Evolutionary conservation across 2,797 vertebrate genomes (phyloP).

Genomic region (Malacoraja senta): DNA sequence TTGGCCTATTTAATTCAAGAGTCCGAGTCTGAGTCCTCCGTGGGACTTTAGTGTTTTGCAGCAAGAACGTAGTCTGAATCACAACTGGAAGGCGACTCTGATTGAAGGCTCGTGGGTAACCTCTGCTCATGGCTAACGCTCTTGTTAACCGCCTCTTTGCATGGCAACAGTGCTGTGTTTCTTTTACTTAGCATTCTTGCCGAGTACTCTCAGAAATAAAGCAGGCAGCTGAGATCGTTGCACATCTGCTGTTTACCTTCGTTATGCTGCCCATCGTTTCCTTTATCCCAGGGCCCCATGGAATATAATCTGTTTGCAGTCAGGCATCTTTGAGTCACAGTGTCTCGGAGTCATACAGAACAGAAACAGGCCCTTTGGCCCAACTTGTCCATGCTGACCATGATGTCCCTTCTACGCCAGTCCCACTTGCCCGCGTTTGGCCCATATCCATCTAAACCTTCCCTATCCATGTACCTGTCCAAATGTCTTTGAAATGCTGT

Average conservation of each 20-base stretch:
- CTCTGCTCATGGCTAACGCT: background rate
- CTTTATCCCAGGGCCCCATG: background rate
- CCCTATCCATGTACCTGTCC: too few relatives aligned
- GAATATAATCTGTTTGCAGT: background rate
- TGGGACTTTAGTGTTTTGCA: background rate
- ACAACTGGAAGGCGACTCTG: background rate
- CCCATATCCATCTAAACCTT: too few relatives aligned
- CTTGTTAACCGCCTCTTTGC: conserved; percentile 18
- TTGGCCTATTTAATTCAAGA: conserved; percentile 8
- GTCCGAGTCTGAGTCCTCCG: background rate
- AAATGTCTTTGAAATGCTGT: too few relatives aligned
- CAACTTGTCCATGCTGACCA: too few relatives aligned
- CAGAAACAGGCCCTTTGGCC: too few relatives aligned
- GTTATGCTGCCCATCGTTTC: background rate
- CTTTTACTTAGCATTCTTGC: background rate
- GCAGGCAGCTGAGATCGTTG: background rate
- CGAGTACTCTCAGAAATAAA: background rate
- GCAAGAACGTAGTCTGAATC: background rate
- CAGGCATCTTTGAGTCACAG: background rate
- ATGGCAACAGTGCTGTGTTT: background rate
- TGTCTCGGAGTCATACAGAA: too few relatives aligned
- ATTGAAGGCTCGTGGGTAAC: background rate
- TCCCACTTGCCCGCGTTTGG: too few relatives aligned
- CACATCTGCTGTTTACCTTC: conserved; percentile 22
- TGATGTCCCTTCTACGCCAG: too few relatives aligned